phyloP scores from a whole-genome alignment of 2,888 invertebrate species.

The Eulithis testata region DNA sequence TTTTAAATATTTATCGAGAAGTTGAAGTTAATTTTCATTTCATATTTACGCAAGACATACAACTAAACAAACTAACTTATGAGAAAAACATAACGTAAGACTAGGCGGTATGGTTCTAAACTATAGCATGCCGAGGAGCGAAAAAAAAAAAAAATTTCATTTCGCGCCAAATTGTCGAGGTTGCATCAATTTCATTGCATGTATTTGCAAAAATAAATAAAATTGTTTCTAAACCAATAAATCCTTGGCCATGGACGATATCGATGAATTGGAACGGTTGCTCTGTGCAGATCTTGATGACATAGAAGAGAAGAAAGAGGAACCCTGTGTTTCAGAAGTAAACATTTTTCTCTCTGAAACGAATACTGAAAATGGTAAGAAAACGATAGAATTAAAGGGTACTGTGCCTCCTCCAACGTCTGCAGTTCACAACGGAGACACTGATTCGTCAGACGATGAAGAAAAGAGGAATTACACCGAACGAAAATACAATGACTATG shows the following conservation, averaged over 20 bases:
- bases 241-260: constrained; percentile 56
- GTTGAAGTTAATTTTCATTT: too few relatives aligned
- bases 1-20: too few relatives aligned
- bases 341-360: constrained; percentile 62
- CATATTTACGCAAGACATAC: too few relatives aligned
- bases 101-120: too few relatives aligned
- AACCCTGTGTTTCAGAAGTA: constrained; percentile 56
- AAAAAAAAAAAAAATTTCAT: too few relatives aligned
- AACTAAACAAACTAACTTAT: too few relatives aligned
- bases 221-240: too few relatives aligned
- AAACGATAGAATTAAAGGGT: constrained; percentile 29
- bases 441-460: constrained; percentile 93
- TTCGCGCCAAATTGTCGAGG: too few relatives aligned
- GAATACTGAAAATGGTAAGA: constrained; percentile 38
- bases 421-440: constrained; percentile 84
- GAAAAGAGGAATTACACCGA: constrained; percentile 90
- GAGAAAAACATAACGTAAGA: too few relatives aligned
- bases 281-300: constrained; percentile 69
- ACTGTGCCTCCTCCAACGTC: constrained; percentile 47
- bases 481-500: constrained; percentile 89
- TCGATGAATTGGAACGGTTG: constrained; percentile 72
- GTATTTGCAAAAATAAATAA: too few relatives aligned
- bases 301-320: constrained; percentile 38
- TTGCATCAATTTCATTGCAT: too few relatives aligned
- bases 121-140: too few relatives aligned